Evolutionary conservation across 1,140 invertebrate genomes (phyloP), one percentile per base, ranked within the genome.

Genomic region (Pentalonia nigronervosa): DNA sequence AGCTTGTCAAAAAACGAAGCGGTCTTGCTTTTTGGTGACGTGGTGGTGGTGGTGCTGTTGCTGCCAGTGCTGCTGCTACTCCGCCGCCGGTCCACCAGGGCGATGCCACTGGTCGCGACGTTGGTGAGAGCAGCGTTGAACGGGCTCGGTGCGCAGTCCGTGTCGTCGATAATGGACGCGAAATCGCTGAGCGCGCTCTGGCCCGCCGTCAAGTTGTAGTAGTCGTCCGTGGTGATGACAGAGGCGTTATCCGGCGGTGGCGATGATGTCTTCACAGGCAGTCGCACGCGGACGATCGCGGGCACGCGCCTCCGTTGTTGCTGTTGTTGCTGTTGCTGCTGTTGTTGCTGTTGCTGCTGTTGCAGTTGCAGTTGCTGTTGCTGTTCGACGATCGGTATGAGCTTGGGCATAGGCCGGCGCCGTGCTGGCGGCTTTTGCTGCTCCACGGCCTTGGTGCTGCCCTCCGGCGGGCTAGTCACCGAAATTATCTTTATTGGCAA

Each of bases 1-100:
- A 98, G 95, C 95, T 97, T 97, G 94, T 98, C 97, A 94, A 98
- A 98, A 95, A 98, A 98, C 23, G 97, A 97, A 34, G 97, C 96
- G 94, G 97, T 25, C 56, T 87, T 93, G 60, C 86, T 67, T 47
- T 90, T 67, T 4, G 91, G 94, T 45, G 91, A 88, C 14, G 34
- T 47, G 41, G 41, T 41, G 76, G 34, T 47, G 76, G 21, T 83
- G 25, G 41, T 50, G 60, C 87, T 76, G 48, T 36, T 88, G n/a
- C 87, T 60, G 2, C 25, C 25, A 2, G 50, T 30, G 17, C 60
- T 14, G 17, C 48, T 14, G n/a, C 90, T 30, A 25, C 84, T n/a
- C n/a, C 14, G 41, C 56, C 86, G 88, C 8, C 76, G 67, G 7
- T 89, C 11, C 86, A 36, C 94, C 93, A 4, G 94, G 6, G n/a